phyloP scores from a whole-genome alignment of 2,113 vertebrate genomes.

The Hippoglossus stenolepis region DNA sequence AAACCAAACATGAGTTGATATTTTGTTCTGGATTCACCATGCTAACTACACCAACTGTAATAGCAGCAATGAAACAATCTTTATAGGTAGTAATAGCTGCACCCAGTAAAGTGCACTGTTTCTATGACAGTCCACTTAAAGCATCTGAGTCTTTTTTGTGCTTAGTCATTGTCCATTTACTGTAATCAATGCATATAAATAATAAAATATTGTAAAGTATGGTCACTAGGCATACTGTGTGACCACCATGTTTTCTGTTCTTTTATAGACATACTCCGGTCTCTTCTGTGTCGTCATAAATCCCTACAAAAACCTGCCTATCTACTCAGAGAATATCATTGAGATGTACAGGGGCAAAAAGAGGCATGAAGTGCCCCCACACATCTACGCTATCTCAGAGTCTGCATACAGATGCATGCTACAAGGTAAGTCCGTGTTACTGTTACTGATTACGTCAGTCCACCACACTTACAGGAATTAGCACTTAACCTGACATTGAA shows the following conservation, averaged over 20 bases:
- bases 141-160: not conserved
- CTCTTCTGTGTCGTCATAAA: slow-evolving; percentile 99
- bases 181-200: slow-evolving; percentile 12
- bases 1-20: not conserved
- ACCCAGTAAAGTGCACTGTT: not conserved
- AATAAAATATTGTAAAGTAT: not conserved
- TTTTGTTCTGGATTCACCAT: not conserved
- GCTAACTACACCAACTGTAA: not conserved
- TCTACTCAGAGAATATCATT: slow-evolving; percentile 98
- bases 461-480: not conserved
- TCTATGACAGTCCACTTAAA: not conserved
- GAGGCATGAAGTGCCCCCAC: slow-evolving; percentile 97
- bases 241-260: slow-evolving; percentile 24
- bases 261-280: slow-evolving; percentile 93
- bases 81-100: not conserved
- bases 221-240: not conserved
- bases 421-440: slow-evolving; percentile 87
- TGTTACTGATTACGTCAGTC: not conserved
- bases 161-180: slow-evolving; percentile 11
- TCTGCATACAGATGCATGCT: slow-evolving; percentile 99
- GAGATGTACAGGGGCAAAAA: slow-evolving; percentile 99
- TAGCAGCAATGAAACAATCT: not conserved
- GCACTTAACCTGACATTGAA: not conserved
- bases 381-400: slow-evolving; percentile 98
- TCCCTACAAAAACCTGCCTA: slow-evolving; percentile 98